Conservation (phyloP, 2,888 invertebrate genomes). For the Odontocolon sp. region DNA sequence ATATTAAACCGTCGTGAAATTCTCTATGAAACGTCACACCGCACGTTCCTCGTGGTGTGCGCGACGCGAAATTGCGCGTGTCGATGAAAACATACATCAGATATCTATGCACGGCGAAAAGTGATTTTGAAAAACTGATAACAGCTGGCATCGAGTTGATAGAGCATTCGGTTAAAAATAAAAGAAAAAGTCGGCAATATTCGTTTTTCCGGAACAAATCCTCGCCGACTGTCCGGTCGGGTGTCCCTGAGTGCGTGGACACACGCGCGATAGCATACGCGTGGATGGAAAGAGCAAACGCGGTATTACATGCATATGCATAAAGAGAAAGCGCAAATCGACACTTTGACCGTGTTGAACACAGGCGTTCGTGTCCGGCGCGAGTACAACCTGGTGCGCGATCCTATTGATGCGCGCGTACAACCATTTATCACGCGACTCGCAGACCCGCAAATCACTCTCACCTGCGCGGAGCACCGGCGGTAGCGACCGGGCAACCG, state of each 20-base stretch:
- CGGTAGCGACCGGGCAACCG: constrained; percentile 41
- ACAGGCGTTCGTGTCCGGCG: background rate
- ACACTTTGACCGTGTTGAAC: constrained; percentile 13
- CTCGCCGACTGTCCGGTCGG: background rate
- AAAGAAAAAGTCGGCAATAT: constrained; percentile 34
- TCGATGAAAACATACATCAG: background rate
- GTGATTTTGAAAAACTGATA: constrained; percentile 42
- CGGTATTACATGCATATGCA: constrained; percentile 12
- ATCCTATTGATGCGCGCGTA: constrained; percentile 60
- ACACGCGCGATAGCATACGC: background rate
- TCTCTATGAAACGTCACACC: too few species aligned
- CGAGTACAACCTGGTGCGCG: constrained; percentile 58
- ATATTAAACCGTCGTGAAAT: too few species aligned
- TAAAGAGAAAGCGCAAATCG: constrained; percentile 4
- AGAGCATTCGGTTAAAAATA: constrained; percentile 37
- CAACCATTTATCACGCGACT: constrained; percentile 64
- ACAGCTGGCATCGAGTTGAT: constrained; percentile 33
- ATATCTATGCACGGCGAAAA: constrained; percentile 20
- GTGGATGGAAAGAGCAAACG: constrained; percentile 7
- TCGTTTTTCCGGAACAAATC: constrained; percentile 31
- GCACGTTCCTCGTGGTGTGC: too few species aligned
- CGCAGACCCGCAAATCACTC: constrained; percentile 67
- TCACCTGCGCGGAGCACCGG: constrained; percentile 54
- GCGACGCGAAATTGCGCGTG: too few species aligned
- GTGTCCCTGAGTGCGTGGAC: background rate